Evolutionary conservation across 2,888 invertebrate genomes (phyloP), one percentile per base, ranked within the genome.

Genomic region (Catocala fraxini): DNA sequence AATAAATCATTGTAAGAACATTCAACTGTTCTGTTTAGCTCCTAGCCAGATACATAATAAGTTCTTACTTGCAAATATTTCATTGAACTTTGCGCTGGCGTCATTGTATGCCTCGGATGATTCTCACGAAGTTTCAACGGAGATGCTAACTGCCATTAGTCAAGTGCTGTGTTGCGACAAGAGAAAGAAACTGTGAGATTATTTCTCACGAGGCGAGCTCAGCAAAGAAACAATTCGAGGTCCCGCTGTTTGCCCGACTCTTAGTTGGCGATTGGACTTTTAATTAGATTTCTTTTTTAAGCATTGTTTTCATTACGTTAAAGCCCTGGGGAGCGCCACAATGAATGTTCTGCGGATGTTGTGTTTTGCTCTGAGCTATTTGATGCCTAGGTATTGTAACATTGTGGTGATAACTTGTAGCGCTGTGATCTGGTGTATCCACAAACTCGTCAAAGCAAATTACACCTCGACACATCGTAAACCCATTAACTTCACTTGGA

Each of bases 401-500:
- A 25, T 57, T 64, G 45, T 51, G 57, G 57, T 65, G 63, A 70
- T 78, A 67, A 61, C 73, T 58, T 70, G 68, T 80, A 71, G 78
- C 75, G 79, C 59, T 73, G 62, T 77, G 76, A 78, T 77, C 76
- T 64, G 75, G 73, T 76, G 76, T 70, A 77, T 79, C 75, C 77
- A 80, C 79, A 75, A 70, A 76, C 83, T 85, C 81, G 87, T 88
- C 87, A 84, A 84, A 86, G 83, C 82, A 85, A 89, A 90, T 89
- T 88, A 86, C 87, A 85, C 79, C 74, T 88, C 87, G 85, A 87
- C 89, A 90, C 86, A 80, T 91, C 89, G 89, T 92, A 89, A 89
- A 91, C 86, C 83, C 85, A 90, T 90, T 90, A 90, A 87, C 86
- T 88, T 87, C 83, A 85, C 85, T 85, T 74, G 71, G 80, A 82